These are phyloP conservation scores for Craseonycteris thonglongyai DNA, from an alignment of 2,113 vertebrate genomes.

Conservation along the genomic window DNA sequence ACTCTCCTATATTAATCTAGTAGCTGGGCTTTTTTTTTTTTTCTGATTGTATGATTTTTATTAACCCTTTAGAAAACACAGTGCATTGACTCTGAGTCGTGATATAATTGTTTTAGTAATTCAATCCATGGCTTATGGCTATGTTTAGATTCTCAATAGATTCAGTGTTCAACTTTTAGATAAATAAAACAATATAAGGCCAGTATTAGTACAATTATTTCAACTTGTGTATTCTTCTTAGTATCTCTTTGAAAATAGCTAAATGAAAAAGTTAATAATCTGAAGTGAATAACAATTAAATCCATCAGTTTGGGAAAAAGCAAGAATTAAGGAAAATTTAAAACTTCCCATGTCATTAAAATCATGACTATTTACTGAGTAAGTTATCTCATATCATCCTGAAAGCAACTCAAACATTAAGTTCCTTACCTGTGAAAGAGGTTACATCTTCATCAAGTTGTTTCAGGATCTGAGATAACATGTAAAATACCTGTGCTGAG, in stretches of 20 bases:
- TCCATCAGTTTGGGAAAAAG: not conserved
- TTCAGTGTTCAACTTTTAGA: not conserved
- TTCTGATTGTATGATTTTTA: not conserved
- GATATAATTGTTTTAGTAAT: constrained; percentile 35
- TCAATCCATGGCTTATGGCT: not conserved
- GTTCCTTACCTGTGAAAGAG: not conserved
- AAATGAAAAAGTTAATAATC: constrained; percentile 18
- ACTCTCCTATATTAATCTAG: not conserved
- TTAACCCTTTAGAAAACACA: constrained; percentile 22
- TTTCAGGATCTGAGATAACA: not conserved
- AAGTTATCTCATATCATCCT: not conserved
- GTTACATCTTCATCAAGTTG: not conserved
- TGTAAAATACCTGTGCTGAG: not conserved
- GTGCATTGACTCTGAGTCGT: not conserved
- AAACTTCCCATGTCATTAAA: not conserved
- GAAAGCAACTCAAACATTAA: not conserved
- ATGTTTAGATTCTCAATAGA: constrained; percentile 21
- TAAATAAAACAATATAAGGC: not conserved
- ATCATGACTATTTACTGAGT: not conserved
- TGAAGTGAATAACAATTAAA: not conserved
- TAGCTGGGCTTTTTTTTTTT: not conserved
- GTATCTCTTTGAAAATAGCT: constrained; percentile 8
- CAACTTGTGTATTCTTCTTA: not conserved
- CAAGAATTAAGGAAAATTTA: constrained; percentile 3
- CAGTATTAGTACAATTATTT: not conserved